Base-by-base conservation (phyloP, 2,797 vertebrate species). In the Champsocephalus gunnari region DNA sequence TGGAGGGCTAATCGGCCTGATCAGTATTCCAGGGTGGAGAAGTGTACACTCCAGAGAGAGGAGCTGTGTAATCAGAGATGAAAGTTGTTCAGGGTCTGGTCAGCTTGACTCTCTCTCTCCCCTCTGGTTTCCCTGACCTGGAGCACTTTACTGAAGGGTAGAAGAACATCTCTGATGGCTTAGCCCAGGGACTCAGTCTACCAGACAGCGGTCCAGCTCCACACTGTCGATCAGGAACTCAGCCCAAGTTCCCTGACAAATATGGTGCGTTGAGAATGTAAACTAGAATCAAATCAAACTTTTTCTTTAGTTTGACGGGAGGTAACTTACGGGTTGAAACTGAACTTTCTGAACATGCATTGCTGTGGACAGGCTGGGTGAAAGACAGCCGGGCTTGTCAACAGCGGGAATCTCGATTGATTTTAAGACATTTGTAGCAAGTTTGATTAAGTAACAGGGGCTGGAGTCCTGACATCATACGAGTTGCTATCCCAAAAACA, bases 51-150 rank as follows among this genome's bases (percentile, higher is more conserved):
- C 91, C 71, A 77, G 84, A 92, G 90, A 89, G 79, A 79, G 77
- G 75, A 71, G 74, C 81, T 83, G 66, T 82, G 83, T 88, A 87
- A 91, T 92, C 89, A 91, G 80, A 91, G 89, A 91, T 92, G 87
- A 91, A 91, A 91, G 91, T 81, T 87, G 77, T 72, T 83, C 50
- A 77, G 90, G 84, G 82, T 87, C 84, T 89, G 87, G 89, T 88
- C 87, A 90, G 87, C 83, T 83, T 79, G 75, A 79, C 80, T 82
- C 79, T 66, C 56, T 59, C 63, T 58, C 81, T 78, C 79, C 76
- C 81, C 73, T 67, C 83, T 84, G 83, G 82, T 86, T 86, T 81
- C 63, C 73, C 84, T 89, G 83, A 90, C 89, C 91, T 89, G 88
- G 53, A 89, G 86, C 83, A 9, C 69, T 90, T 86, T 85, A 89